Percentiles rank a stretch among this genome's conserved stretches.
Evolutionary conservation across 1,140 invertebrate genomes (phyloP).

Genomic region (Heliconius hermathena): DNA sequence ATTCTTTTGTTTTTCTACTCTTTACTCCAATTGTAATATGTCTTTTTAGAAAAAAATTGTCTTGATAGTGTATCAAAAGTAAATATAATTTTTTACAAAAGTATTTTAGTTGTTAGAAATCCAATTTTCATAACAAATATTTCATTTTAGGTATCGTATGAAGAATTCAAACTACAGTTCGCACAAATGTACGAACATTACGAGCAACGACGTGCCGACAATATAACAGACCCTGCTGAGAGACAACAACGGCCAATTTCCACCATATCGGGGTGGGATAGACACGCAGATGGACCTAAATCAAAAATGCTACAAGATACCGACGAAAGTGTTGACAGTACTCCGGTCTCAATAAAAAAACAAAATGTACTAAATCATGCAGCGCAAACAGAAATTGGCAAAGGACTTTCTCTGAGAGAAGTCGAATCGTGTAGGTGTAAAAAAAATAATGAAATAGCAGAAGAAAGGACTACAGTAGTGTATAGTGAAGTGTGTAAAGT

Average conservation of each 20-base stretch:
- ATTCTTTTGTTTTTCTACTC: no score
- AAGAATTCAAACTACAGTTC: conserved; percentile 97
- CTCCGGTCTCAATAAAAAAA: conserved; percentile 62
- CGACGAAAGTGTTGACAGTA: conserved; percentile 61
- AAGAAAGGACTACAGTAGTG: conserved; percentile 74
- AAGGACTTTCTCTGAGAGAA: conserved; percentile 73
- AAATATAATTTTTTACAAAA: no score
- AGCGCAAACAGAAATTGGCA: conserved; percentile 81
- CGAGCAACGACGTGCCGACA: conserved; percentile 95
- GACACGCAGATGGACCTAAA: conserved; percentile 81
- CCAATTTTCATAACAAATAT: not conserved
- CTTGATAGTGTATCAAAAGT: no score
- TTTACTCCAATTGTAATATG: no score
- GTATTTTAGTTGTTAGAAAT: not conserved
- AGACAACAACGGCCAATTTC: conserved; percentile 96
- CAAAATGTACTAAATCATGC: conserved; percentile 77
- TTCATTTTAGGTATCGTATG: conserved; percentile 90
- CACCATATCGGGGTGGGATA: conserved; percentile 97
- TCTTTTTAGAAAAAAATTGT: no score
- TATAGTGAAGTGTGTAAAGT: conserved; percentile 81
- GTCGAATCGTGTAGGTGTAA: conserved; percentile 72
- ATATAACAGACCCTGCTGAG: conserved; percentile 96
- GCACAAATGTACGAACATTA: conserved; percentile 99
- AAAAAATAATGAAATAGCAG: conserved; percentile 49
- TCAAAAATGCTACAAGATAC: conserved; percentile 72